Evolutionary conservation across 2,113 vertebrate species (phyloP), one percentile per base, ranked within the genome.

Genomic region (Dromiciops gliroides): DNA sequence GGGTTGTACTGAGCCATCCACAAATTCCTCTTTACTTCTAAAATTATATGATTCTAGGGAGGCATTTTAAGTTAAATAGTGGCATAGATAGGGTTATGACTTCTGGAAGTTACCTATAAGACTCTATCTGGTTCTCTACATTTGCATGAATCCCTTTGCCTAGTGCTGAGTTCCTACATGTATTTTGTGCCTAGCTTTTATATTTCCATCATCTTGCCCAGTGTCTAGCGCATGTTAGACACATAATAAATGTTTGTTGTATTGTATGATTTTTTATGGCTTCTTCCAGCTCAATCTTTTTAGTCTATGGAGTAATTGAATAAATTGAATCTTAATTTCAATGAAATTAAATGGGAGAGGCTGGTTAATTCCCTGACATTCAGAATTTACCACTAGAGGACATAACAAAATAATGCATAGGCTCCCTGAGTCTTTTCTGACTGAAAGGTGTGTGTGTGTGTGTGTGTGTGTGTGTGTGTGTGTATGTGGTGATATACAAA

Each of bases 281-380:
- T 49, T 23, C 0, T 26, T 12, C 48, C 8, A 89, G 28, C 50
- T 50, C 47, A 83, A 23, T 56, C 67, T 9, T 92, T 92, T 94
- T 95, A 67, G 67, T 95, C 22, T 90, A 56, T 52, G 26, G 83
- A 48, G 89, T 44, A 50, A 88, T 89, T 92, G 8, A 89, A 51
- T 89, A 44, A 75, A 50, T 11, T 50, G 50, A 92, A 53, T 3
- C 19, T 75, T 56, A n/a, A 48, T 1, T 10, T 92, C 88, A n/a
- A 7, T 9, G 24, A 31, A 92, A 75, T 25, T 90, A 53, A 22
- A 44, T 2, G 48, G 48, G 6, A 9, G 60, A 53, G 28, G 48
- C 22, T 44, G 22, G 12, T 23, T 50, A 9, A 49, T 91, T 83
- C 52, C 22, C 31, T n/a, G 16, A 90, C 48, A 67, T n/a, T 96